Evolutionary conservation across 2,797 vertebrate species (phyloP).

Genomic region (Crocidura indochinensis): DNA sequence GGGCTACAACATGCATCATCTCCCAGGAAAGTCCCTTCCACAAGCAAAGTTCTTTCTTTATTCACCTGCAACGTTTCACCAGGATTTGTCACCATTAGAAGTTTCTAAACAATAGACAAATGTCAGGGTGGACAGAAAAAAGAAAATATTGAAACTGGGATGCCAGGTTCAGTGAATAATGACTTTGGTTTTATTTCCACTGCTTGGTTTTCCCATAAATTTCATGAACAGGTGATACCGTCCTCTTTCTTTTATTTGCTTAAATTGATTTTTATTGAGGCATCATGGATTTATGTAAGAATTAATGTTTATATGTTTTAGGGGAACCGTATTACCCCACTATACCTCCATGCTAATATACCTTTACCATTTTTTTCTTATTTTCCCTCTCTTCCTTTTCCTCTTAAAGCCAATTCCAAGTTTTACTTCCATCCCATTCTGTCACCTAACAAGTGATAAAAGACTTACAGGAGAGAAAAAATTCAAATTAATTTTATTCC

Average conservation of each 20-base stretch:
- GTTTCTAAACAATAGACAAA: slow-evolving; percentile 62
- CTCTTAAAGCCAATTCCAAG: slow-evolving; percentile 43
- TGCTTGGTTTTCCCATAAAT: background rate
- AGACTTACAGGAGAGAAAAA: slow-evolving; percentile 44
- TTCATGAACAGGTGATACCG: background rate
- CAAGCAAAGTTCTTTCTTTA: slow-evolving; percentile 56
- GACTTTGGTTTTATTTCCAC: background rate
- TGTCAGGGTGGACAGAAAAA: slow-evolving; percentile 3
- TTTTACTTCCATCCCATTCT: slow-evolving; percentile 38
- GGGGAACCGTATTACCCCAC: no score
- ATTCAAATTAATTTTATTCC: background rate
- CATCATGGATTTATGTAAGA: no score
- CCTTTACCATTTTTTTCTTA: background rate
- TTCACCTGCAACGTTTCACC: slow-evolving; percentile 71
- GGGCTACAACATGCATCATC: slow-evolving; percentile 63
- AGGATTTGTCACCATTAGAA: slow-evolving; percentile 60
- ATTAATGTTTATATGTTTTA: no score
- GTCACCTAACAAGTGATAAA: slow-evolving; percentile 29
- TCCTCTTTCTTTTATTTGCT: no score
- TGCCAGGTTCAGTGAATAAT: slow-evolving; percentile 15
- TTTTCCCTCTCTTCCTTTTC: slow-evolving; percentile 6
- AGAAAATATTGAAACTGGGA: slow-evolving; percentile 13
- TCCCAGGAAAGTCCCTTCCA: slow-evolving; percentile 81
- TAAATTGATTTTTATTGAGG: no score
- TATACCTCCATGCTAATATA: no score